Evolutionary conservation across 2,113 vertebrate genomes (phyloP), one percentile per base, ranked within the genome.

Genomic region (Peucedramus taeniatus): DNA sequence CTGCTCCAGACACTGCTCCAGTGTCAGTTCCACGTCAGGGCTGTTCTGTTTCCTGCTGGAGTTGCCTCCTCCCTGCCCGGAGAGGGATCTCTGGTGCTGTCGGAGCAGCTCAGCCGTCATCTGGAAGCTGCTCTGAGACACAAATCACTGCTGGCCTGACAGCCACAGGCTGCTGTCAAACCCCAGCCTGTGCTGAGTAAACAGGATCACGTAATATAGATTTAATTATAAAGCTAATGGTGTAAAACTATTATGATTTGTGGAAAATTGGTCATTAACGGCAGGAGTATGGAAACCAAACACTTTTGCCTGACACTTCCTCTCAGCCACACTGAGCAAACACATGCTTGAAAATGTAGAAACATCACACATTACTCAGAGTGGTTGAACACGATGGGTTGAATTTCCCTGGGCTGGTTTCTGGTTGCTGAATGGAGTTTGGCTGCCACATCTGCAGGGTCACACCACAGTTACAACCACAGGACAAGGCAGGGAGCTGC

Each of bases 191-290:
- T 60, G 89, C 94, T 88, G 53, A 91, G 95, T 13, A 87, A 96
- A 94, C 51, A 92, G 86, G 50, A 60, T 30, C 93, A 47, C 22
- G 0, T 37, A 21, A 47, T 76, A 82, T 76, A 49, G 39, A 49
- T 87, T 94, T 87, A 78, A 95, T 97, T 92, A 90, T 42, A 44
- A 87, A 96, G 40, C 92, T 95, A 96, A 95, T 88, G 93, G 94
- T 39, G 83, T 86, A 93, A 81, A 77, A 91, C 79, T 47, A 27
- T 92, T 83, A 65, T 78, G 95, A 96, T 96, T 91, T 94, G 93
- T 70, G 82, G 96, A 70, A 97, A 97, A 97, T 93, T 90, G 86
- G 77, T 87, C 93, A 80, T 97, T 94, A 96, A n/a, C 88, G 83
- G 78, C 72, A 8, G 49, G 30, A 71, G 57, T 45, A 65, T 28